Evolutionary conservation across 2,888 invertebrate species (phyloP).

Genomic region (Scaptomyza reducta): DNA sequence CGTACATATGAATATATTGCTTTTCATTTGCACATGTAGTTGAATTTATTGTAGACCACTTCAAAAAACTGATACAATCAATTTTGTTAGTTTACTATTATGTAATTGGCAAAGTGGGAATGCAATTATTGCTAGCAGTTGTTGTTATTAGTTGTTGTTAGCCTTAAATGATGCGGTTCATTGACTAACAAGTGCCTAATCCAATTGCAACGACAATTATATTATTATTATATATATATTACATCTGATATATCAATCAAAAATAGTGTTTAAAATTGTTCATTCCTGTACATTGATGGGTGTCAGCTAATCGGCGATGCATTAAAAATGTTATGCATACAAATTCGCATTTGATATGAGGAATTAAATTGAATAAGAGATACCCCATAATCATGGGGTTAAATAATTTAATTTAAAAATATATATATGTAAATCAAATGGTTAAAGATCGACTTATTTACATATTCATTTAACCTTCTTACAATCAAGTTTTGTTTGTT

Average conservation of each 20-base stretch:
- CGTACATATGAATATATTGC: neutral
- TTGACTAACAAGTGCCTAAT: conserved; percentile 21
- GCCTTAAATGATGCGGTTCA: conserved; percentile 23
- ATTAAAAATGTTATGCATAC: conserved; percentile 1
- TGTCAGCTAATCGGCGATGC: conserved; percentile 1
- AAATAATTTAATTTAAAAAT: too few relatives aligned
- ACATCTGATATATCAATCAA: neutral
- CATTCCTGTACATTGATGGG: too few relatives aligned
- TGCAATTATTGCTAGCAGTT: conserved; percentile 5
- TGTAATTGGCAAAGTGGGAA: conserved; percentile 22
- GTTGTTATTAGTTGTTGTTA: conserved; percentile 2
- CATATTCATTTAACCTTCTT: too few relatives aligned
- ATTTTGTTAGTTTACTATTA: conserved; percentile 22
- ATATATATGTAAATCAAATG: too few relatives aligned
- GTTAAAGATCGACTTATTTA: too few relatives aligned
- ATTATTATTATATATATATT: neutral
- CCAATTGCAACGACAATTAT: conserved; percentile 15
- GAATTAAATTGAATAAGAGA: neutral
- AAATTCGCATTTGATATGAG: too few relatives aligned
- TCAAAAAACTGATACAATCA: conserved; percentile 19
- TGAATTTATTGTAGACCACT: neutral
- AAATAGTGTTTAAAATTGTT: neutral
- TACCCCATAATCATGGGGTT: neutral
- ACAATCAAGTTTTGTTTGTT: neutral
- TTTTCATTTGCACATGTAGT: neutral